Evolutionary conservation across 2,797 vertebrate genomes (phyloP).

Genomic region (Cossypha niveicapilla): DNA sequence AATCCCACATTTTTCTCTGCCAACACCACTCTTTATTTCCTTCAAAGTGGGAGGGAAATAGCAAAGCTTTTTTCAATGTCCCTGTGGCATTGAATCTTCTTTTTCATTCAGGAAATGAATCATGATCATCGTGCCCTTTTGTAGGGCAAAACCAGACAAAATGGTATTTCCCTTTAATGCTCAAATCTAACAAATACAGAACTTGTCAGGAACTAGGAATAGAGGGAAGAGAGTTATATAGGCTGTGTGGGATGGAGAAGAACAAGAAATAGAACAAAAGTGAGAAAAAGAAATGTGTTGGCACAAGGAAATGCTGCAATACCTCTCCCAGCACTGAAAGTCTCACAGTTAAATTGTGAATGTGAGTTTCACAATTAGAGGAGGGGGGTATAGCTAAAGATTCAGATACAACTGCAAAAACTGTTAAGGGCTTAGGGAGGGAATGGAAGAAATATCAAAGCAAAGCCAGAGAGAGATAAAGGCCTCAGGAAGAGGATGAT

Average conservation of each 20-base stretch:
- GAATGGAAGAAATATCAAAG: constrained; percentile 8
- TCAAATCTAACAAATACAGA: background rate
- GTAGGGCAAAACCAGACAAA: background rate
- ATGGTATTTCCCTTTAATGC: background rate
- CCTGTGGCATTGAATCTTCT: background rate
- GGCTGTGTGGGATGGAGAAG: background rate
- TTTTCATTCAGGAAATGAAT: background rate
- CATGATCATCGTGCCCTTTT: background rate
- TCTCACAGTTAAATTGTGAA: background rate
- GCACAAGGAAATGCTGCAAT: background rate
- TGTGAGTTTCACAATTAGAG: background rate
- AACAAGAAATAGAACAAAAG: background rate
- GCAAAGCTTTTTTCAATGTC: background rate
- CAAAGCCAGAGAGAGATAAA: background rate
- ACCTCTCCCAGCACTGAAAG: background rate
- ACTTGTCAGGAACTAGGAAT: background rate
- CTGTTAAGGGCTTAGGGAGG: background rate
- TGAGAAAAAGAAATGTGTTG: background rate
- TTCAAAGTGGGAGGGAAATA: background rate
- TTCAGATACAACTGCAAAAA: background rate
- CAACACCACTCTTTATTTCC: background rate
- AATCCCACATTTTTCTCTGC: background rate
- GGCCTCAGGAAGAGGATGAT: background rate
- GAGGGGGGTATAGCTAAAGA: background rate
- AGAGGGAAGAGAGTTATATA: background rate